Conservation (phyloP, 2,888 invertebrate species). For the Eupeodes luniger region DNA sequence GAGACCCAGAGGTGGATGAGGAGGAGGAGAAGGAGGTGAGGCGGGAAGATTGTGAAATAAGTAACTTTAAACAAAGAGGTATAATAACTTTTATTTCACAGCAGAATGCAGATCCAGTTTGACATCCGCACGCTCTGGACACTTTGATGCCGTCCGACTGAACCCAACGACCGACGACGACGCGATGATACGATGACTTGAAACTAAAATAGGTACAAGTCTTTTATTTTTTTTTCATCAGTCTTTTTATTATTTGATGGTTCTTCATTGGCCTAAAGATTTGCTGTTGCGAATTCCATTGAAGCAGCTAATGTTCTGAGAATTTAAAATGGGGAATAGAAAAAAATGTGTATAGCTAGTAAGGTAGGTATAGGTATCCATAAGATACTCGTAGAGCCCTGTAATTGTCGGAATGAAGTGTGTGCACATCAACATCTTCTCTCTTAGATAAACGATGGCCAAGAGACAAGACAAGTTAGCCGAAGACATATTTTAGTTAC, state of each 20-base stretch:
- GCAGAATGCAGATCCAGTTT: slow-evolving; percentile 61
- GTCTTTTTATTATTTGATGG: background rate
- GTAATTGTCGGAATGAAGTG: slow-evolving; percentile 48
- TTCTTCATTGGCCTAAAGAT: slow-evolving; percentile 39
- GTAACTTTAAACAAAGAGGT: slow-evolving; percentile 61
- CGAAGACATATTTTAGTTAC: slow-evolving; percentile 41
- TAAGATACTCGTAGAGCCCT: background rate
- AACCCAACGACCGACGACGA: no score
- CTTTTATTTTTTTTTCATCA: slow-evolving; percentile 1
- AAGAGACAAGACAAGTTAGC: slow-evolving; percentile 31
- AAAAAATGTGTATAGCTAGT: background rate
- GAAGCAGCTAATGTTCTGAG: slow-evolving; percentile 56
- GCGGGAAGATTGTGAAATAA: slow-evolving; percentile 1
- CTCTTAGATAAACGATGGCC: slow-evolving; percentile 39
- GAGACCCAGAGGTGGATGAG: background rate
- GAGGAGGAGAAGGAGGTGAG: background rate
- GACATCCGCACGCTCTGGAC: slow-evolving; percentile 63
- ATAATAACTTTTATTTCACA: slow-evolving; percentile 65
- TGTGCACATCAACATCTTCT: slow-evolving; percentile 41
- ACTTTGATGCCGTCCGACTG: slow-evolving; percentile 65
- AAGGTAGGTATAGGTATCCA: no score
- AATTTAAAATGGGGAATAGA: slow-evolving; percentile 40
- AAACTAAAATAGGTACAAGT: slow-evolving; percentile 21
- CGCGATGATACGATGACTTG: background rate
- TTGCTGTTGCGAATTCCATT: slow-evolving; percentile 42